Conservation (phyloP, 37 sponge, comb jelly and placozoan genomes). For the Aplysina aerophoba region DNA sequence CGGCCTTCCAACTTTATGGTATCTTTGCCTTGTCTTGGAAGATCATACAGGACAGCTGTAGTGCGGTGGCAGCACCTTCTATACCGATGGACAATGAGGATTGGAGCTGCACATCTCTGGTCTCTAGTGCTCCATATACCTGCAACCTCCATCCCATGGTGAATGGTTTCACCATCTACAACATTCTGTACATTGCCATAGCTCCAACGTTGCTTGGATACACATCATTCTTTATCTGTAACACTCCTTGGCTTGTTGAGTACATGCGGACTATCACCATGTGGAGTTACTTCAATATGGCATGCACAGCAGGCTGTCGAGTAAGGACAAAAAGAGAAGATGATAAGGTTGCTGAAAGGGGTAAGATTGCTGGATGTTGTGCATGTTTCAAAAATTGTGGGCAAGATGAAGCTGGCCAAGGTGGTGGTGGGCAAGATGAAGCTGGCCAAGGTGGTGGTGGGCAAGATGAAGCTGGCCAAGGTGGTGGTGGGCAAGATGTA, state of each 20-base stretch:
- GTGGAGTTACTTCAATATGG: too few species aligned
- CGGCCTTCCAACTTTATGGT: not conserved
- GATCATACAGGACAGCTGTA: slow-evolving; percentile 5
- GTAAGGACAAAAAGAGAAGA: too few species aligned
- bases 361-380: too few species aligned
- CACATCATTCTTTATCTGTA: not conserved
- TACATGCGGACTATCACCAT: not conserved
- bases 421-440: too few species aligned
- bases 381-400: not conserved
- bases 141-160: not conserved
- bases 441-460: too few species aligned
- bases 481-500: too few species aligned
- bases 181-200: not conserved
- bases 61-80: not conserved
- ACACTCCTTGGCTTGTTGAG: not conserved
- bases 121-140: not conserved
- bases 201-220: not conserved
- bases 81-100: not conserved
- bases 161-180: slow-evolving; percentile 10
- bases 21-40: slow-evolving; percentile 5
- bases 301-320: too few species aligned
- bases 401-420: too few species aligned
- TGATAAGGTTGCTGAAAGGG: too few species aligned
- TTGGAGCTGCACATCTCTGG: not conserved
- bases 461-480: too few species aligned